phyloP scores from a whole-genome alignment of 2,113 vertebrate genomes.

The Haemorhous mexicanus region DNA sequence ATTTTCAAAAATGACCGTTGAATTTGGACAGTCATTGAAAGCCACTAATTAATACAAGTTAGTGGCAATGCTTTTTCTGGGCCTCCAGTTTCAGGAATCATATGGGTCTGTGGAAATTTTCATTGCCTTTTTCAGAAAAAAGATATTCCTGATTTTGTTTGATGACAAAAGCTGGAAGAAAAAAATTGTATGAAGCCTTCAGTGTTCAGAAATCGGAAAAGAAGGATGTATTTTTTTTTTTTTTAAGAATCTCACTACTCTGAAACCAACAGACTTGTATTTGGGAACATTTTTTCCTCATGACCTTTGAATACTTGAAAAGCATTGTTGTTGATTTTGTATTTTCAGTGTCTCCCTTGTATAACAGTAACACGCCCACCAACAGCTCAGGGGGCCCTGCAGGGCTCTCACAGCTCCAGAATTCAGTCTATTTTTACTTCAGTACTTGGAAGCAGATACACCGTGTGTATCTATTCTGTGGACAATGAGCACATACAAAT shows the following conservation, averaged over 20 bases:
- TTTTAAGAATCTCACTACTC: background rate
- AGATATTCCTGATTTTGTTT: background rate
- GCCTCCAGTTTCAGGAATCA: background rate
- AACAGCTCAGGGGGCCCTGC: background rate
- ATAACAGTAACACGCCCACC: background rate
- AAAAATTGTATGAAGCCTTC: background rate
- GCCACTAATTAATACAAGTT: background rate
- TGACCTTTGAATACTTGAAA: background rate
- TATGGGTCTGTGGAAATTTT: background rate
- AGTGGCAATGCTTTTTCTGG: background rate
- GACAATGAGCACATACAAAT: background rate
- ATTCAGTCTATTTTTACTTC: background rate
- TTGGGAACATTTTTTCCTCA: background rate
- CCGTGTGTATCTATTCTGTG: background rate
- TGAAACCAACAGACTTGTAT: background rate
- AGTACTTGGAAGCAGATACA: background rate
- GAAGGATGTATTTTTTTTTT: background rate
- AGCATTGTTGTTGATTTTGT: background rate
- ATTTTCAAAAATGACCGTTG: background rate
- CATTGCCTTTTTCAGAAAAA: background rate
- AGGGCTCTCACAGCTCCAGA: background rate
- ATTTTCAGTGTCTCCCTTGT: background rate
- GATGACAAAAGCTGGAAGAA: background rate
- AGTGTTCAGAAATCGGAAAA: background rate
- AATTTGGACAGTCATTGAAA: background rate